Conservation (phyloP, 2,113 vertebrate genomes). For the Toxostoma redivivum region DNA sequence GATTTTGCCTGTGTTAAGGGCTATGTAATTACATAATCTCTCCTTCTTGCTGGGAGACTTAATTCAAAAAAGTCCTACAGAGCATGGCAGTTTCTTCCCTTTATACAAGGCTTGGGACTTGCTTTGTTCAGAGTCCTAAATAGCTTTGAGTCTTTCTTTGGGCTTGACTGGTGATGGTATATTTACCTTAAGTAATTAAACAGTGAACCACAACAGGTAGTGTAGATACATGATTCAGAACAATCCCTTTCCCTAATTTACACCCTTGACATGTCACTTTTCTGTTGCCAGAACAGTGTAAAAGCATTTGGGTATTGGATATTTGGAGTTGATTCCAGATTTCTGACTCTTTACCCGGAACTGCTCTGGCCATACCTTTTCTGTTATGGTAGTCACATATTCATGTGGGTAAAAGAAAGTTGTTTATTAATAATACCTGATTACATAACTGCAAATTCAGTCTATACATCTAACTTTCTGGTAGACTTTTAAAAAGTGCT, state of each 20-base stretch:
- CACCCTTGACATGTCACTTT: background rate
- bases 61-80: background rate
- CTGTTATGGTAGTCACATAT: background rate
- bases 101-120: background rate
- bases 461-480: background rate
- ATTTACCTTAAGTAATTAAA: background rate
- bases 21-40: background rate
- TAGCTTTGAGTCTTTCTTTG: background rate
- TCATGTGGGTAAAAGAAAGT: background rate
- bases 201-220: background rate
- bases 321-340: background rate
- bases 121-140: background rate
- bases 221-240: background rate
- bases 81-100: background rate
- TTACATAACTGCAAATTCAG: background rate
- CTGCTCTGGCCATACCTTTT: background rate
- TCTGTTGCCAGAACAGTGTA: background rate
- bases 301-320: background rate
- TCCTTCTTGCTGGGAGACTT: background rate
- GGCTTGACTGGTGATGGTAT: background rate
- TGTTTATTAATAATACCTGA: background rate
- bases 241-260: background rate
- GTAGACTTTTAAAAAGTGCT: background rate
- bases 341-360: background rate
- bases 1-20: background rate